Percentiles rank a stretch among this genome's conserved stretches.
Evolutionary conservation across 2,797 vertebrate genomes (phyloP).

Genomic region (Macrochelys suwanniensis): DNA sequence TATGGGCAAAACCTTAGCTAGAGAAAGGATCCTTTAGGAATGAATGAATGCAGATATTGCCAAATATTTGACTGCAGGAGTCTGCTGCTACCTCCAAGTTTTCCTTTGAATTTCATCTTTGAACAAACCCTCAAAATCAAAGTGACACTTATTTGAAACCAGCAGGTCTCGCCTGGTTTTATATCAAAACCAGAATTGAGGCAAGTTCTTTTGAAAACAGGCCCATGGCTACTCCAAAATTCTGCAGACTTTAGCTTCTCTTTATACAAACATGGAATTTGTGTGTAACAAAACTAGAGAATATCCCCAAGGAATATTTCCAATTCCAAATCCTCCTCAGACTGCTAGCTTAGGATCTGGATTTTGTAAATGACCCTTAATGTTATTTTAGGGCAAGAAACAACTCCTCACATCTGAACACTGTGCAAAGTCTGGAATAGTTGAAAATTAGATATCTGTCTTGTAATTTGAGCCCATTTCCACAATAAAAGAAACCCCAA

Average conservation of each 20-base stretch:
- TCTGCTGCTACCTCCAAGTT: background rate
- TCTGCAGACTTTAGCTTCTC: background rate
- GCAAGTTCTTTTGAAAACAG: background rate
- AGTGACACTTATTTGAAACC: background rate
- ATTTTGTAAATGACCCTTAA: background rate
- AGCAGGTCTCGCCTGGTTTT: background rate
- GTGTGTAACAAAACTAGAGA: background rate
- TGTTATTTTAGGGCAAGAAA: background rate
- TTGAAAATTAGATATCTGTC: background rate
- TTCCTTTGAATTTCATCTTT: background rate
- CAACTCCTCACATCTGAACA: background rate
- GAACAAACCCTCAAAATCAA: background rate
- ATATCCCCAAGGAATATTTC: background rate
- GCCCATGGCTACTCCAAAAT: background rate
- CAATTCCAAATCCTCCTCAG: background rate
- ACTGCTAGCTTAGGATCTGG: background rate
- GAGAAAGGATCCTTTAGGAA: background rate
- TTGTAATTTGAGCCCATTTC: background rate
- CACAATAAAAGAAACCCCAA: background rate
- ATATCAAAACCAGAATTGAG: background rate
- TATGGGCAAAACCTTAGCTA: background rate
- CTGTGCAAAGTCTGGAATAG: background rate
- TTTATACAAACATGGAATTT: background rate
- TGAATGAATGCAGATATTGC: background rate
- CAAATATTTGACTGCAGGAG: background rate